Evolutionary conservation across 2,888 invertebrate genomes (phyloP).

Genomic region (Chalcosyrphus nemorum): DNA sequence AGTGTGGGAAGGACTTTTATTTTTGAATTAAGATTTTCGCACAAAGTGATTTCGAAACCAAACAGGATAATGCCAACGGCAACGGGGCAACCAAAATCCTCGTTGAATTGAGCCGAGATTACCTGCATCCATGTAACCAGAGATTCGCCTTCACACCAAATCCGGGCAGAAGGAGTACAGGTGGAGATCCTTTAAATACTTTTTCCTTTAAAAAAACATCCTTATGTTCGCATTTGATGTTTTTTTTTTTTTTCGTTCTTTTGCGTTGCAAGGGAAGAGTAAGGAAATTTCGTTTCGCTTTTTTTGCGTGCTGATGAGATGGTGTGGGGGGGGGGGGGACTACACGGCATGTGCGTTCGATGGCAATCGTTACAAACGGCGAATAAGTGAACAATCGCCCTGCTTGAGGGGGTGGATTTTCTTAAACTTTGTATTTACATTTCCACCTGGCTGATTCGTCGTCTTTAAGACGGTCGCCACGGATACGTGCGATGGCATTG

Average conservation of each 20-base stretch:
- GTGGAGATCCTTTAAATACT: constrained; percentile 14
- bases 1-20: neutral
- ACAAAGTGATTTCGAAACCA: constrained; percentile 8
- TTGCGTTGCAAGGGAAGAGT: neutral
- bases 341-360: constrained; percentile 13
- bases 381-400: constrained; percentile 1
- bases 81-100: neutral
- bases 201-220: neutral
- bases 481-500: neutral
- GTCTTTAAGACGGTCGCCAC: neutral
- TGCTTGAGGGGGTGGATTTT: neutral
- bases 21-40: constrained; percentile 32
- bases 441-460: neutral
- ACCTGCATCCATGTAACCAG: constrained; percentile 18
- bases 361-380: constrained; percentile 2
- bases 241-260: neutral
- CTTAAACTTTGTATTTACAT: neutral
- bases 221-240: neutral
- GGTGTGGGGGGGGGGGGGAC: too few species aligned
- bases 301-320: too few species aligned
- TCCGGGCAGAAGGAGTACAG: neutral
- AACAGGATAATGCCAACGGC: constrained; percentile 4
- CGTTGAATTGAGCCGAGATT: constrained; percentile 4
- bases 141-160: neutral
- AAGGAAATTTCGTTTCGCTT: neutral